These are phyloP conservation scores for Cygnus buccinator DNA, from an alignment of 2,113 vertebrate species.

Conservation along the genomic window DNA sequence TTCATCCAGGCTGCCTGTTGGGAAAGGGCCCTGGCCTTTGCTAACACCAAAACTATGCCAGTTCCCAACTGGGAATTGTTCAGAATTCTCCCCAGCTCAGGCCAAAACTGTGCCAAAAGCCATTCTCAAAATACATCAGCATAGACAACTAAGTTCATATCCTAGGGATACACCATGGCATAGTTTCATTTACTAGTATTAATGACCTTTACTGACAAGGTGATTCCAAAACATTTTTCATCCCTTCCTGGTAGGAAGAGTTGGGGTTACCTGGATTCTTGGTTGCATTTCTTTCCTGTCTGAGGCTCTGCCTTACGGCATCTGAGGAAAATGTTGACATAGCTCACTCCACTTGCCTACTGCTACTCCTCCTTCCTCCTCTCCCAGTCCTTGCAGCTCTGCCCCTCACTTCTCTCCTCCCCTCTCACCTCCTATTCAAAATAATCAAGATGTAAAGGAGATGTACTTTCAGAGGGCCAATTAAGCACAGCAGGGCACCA, in stretches of 20 bases:
- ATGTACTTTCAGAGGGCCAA: constrained; percentile 30
- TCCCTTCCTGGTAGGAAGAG: not conserved
- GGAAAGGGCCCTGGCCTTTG: not conserved
- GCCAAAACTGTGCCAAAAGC: not conserved
- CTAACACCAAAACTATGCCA: not conserved
- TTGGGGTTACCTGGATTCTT: not conserved
- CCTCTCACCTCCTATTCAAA: not conserved
- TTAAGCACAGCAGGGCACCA: constrained; percentile 59
- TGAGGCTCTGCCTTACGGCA: not conserved
- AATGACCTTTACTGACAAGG: not conserved
- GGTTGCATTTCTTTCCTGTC: not conserved
- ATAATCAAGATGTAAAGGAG: constrained; percentile 52
- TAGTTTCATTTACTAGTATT: not conserved
- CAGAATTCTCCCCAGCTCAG: not conserved
- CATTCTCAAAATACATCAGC: not conserved
- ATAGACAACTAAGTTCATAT: not conserved
- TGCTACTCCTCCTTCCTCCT: not conserved
- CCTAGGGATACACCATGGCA: not conserved
- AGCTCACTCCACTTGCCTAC: not conserved
- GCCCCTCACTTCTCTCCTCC: not conserved
- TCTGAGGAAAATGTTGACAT: not conserved
- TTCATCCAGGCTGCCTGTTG: not conserved
- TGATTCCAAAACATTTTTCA: not conserved
- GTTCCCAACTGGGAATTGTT: not conserved
- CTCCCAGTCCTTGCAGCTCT: not conserved